phyloP scores from a whole-genome alignment of 2,888 invertebrate genomes.

The Boloria euphrosyne region DNA sequence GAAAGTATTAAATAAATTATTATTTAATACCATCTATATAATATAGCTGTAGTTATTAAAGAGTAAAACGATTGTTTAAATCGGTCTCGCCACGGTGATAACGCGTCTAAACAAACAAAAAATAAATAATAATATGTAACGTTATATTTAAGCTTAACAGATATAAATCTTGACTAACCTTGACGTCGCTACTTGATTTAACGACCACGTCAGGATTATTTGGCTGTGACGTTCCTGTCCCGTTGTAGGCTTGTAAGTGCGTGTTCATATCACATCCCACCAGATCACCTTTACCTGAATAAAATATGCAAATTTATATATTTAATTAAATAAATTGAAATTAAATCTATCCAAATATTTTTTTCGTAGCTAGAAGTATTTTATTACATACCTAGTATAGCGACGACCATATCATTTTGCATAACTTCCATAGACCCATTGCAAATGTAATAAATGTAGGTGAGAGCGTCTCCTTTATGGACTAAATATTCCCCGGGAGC shows the following conservation, averaged over 20 bases:
- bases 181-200: conserved; percentile 96
- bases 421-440: conserved; percentile 99
- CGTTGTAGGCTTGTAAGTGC: conserved; percentile 87
- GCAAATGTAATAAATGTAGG: conserved; percentile 96
- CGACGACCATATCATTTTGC: conserved; percentile 97
- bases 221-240: conserved; percentile 81
- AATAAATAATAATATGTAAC: too few relatives aligned
- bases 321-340: neutral
- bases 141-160: neutral
- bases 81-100: too few relatives aligned
- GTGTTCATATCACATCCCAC: conserved; percentile 96
- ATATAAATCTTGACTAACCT: conserved; percentile 66
- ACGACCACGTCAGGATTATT: conserved; percentile 90
- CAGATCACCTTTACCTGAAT: conserved; percentile 95
- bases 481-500: conserved; percentile 97
- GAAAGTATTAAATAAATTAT: too few relatives aligned
- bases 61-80: too few relatives aligned
- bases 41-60: too few relatives aligned
- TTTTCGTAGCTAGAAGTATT: neutral
- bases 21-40: too few relatives aligned
- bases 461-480: conserved; percentile 96
- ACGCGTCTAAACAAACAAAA: too few relatives aligned
- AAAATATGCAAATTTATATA: conserved; percentile 32
- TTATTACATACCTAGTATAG: conserved; percentile 91
- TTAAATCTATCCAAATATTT: neutral